Evolutionary conservation across 2,113 vertebrate species (phyloP), one percentile per base, ranked within the genome.

Genomic region (Nesoenas mayeri): DNA sequence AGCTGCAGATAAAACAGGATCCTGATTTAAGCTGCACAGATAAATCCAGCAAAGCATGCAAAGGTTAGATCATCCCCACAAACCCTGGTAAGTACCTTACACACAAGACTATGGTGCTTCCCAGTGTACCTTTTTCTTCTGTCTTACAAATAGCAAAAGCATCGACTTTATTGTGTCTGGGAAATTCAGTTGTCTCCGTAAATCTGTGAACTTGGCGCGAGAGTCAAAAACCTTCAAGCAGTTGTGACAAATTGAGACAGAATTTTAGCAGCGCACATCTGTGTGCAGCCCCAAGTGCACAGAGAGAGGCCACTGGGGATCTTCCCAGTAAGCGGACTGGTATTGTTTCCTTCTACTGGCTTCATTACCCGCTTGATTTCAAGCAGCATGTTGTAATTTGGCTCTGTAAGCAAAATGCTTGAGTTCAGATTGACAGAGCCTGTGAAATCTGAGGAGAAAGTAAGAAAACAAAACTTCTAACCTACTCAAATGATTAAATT

Each of bases 1-100:
- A 95, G 73, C 53, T 93, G 42, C 92, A 84, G 85, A 91, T 95
- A 84, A 96, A 97, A 79, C n/a, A 94, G 65, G 32, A 81, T 53
- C 77, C 73, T 85, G 44, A 74, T 60, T 86, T 70, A 66, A 69
- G 53, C 36, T 81, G 44, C 6, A 0, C 2, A 93, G 83, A 69
- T 84, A 81, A 92, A 93, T 42, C 31, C 61, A 79, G 83, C 15
- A 81, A 70, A 86, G 65, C 36, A 84, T 36, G 61, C 44, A 53
- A 80, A 80, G 61, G 29, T 70, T n/a, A 81, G 77, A 77, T 51
- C 72, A 75, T 85, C 83, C 64, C 42, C 54, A 69, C 62, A 75
- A 85, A 81, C 40, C 21, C 11, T 44, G 32, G 28, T 21, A 86
- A 91, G 64, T 58, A 73, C n/a, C 44, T 87, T 50, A 67, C 57